Evolutionary conservation across 1,140 invertebrate genomes (phyloP).

Genomic region (Drosophila nigromelanica): DNA sequence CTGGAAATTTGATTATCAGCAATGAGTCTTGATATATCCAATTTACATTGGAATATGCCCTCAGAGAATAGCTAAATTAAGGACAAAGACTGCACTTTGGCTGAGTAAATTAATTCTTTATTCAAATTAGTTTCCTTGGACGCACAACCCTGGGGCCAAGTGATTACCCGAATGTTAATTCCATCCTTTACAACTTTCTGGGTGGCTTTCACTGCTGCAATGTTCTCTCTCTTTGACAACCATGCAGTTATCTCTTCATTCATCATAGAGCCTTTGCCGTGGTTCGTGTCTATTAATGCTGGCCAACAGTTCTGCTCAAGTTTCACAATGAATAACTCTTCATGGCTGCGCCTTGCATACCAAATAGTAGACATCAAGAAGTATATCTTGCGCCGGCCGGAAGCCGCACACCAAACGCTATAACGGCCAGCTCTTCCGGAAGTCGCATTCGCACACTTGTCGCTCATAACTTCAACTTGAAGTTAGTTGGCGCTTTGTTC

Average conservation of each 20-base stretch:
- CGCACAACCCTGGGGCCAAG: constrained; percentile 9
- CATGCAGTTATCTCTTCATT: constrained; percentile 18
- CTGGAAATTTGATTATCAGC: constrained; percentile 26
- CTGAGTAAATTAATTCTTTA: constrained; percentile 18
- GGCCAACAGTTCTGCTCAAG: constrained; percentile 22
- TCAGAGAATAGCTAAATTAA: constrained; percentile 26
- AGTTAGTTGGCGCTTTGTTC: constrained; percentile 56
- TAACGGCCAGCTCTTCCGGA: constrained; percentile 30
- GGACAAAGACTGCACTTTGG: constrained; percentile 8
- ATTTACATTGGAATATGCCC: constrained; percentile 3
- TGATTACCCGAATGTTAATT: constrained; percentile 32
- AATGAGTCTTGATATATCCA: constrained; percentile 5
- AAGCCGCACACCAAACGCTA: constrained; percentile 26
- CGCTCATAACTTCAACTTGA: constrained; percentile 76
- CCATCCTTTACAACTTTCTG: constrained; percentile 11
- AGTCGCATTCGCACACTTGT: constrained; percentile 78
- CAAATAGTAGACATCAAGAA: constrained; percentile 43
- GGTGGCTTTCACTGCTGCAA: neutral
- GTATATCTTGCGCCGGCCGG: constrained; percentile 48
- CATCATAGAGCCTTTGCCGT: constrained; percentile 12
- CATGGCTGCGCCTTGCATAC: constrained; percentile 22
- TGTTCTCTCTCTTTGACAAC: constrained; percentile 14
- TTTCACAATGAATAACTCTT: constrained; percentile 39
- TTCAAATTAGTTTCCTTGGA: constrained; percentile 21
- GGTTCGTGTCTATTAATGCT: constrained; percentile 38